Evolutionary conservation across 64 coral and sea anemone genomes (phyloP), one percentile per base, ranked within the genome.

Genomic region (Trachythela sp.): DNA sequence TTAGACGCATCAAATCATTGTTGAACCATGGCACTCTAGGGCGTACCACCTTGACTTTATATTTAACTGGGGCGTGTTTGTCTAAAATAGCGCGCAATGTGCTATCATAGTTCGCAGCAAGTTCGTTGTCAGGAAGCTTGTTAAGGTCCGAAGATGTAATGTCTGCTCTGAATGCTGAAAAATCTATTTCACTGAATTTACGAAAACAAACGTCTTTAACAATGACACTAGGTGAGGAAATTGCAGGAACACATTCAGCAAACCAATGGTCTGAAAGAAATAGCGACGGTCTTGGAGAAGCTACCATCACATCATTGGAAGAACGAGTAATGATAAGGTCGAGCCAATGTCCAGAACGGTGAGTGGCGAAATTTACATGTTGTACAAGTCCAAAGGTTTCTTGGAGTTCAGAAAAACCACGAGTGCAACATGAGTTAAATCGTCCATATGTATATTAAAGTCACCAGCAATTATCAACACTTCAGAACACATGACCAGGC

Each of bases 201-300:
- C 84, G 85, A 56, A 91, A 87, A 6, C 22, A 17, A 13, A 91
- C 59, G 35, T 48, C 67, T 56, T 86, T 91, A 14, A 70, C 84
- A 31, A 38, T 72, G 32, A 15, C 36, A 31, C n/a, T 35, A 33
- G 89, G 24, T n/a, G 83, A 35, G 35, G 77, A 71, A 83, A 89
- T 84, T 32, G 70, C 38, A 48, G 83, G 77, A 77, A 71, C 27
- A 48, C 88, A 89, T 32, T 83, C 70, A 83, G 33, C 51, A 24
- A 89, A 89, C 29, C 70, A 84, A 83, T 89, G 70, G 49, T 89
- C 72, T 13, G 88, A 90, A 39, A 83, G 88, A 20, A 77, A 48
- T 36, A 89, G 13, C 4, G 70, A 84, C 43, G 88, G 71, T 43
- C 45, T 2, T 1, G 48, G 77, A 34, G 70, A 83, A 6, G 51